phyloP scores from a whole-genome alignment of 2,888 invertebrate genomes.

The Macrosoma leucophasiata region DNA sequence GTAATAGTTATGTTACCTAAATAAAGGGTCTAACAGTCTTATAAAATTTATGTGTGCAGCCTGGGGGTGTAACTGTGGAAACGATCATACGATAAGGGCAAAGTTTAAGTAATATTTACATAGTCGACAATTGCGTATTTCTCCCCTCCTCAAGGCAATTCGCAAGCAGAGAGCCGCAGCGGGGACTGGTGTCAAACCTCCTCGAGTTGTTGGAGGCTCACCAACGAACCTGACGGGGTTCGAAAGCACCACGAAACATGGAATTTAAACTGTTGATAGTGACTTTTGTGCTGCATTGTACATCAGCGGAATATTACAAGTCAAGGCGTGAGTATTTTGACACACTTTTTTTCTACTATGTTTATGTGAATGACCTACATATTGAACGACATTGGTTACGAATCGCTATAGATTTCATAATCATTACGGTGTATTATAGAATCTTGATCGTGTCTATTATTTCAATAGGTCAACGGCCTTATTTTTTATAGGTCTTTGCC shows the following conservation, averaged over 20 bases:
- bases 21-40: too few species aligned
- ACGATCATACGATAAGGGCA: too few species aligned
- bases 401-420: too few species aligned
- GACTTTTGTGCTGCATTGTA: conserved; percentile 52
- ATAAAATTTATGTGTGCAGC: too few species aligned
- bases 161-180: conserved; percentile 40
- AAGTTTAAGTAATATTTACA: conserved; percentile 65
- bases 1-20: too few species aligned
- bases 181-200: conserved; percentile 51
- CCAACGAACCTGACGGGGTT: conserved; percentile 30
- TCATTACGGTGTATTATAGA: conserved; percentile 1
- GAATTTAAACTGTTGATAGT: conserved; percentile 59
- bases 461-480: too few species aligned
- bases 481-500: too few species aligned
- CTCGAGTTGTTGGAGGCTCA: conserved; percentile 51
- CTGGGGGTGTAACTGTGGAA: too few species aligned
- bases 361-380: conserved; percentile 5
- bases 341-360: conserved; percentile 22
- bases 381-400: conserved; percentile 13
- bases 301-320: conserved; percentile 55
- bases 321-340: conserved; percentile 63
- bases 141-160: conserved; percentile 51
- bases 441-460: too few species aligned
- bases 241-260: conserved; percentile 40
- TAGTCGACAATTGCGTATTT: conserved; percentile 61